phyloP scores from a whole-genome alignment of 2,113 vertebrate genomes.

The Cebus imitator region DNA sequence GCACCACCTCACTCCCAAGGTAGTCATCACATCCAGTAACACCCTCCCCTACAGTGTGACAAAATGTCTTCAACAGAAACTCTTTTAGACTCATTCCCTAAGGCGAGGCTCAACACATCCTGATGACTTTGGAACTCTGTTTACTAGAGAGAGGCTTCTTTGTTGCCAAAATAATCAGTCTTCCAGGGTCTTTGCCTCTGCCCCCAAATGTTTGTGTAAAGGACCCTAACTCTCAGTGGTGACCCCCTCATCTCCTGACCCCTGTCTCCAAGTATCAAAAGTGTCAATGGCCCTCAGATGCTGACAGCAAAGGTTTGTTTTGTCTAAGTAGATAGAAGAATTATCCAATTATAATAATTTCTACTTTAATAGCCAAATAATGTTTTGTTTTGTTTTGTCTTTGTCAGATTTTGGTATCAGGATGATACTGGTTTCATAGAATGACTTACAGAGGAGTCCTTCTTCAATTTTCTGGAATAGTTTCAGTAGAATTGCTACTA shows the following conservation, averaged over 20 bases:
- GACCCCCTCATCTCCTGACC: background rate
- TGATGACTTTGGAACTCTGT: background rate
- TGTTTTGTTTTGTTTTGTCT: background rate
- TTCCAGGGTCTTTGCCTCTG: accelerated
- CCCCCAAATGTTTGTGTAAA: background rate
- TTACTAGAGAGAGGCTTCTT: accelerated
- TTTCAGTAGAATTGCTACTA: too few species aligned
- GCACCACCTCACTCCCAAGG: background rate
- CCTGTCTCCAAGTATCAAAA: background rate
- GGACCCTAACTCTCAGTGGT: background rate
- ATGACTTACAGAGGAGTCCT: too few species aligned
- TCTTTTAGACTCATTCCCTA: background rate
- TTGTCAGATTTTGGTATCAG: too few species aligned
- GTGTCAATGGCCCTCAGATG: background rate
- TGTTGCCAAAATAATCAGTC: background rate
- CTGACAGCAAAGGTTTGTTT: background rate
- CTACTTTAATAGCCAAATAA: background rate
- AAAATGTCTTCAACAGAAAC: background rate
- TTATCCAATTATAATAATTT: background rate
- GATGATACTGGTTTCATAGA: too few species aligned
- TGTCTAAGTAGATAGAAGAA: background rate
- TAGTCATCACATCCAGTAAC: accelerated
- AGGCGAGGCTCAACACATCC: background rate
- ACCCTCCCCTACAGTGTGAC: background rate
- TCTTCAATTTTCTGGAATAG: too few species aligned